Evolutionary conservation across 2,113 vertebrate genomes (phyloP), one percentile per base, ranked within the genome.

Genomic region (Acrocephalus arundinaceus): DNA sequence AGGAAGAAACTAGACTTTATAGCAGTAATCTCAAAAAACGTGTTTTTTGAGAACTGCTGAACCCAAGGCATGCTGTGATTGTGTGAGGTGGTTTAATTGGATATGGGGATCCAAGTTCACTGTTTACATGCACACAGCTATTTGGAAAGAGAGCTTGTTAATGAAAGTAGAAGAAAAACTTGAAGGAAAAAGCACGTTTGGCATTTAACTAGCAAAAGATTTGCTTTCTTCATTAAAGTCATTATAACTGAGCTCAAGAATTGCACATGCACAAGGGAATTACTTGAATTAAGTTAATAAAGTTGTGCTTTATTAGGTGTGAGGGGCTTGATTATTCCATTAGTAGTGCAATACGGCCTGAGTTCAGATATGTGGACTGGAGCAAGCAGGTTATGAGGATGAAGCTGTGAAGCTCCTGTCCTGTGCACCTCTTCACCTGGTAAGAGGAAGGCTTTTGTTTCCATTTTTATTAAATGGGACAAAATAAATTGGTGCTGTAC

Each of bases 161-260:
- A 91, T 86, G 83, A 78, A 93, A 78, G 28, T 8, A 81, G 68
- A 88, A 72, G 76, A 58, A 93, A 94, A 96, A 68, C 80, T 92
- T 78, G 11, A 75, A 93, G 76, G 67, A 93, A 78, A 75, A 86
- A 68, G 68, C 73, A 87, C 3, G 10, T 90, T 91, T 93, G 45
- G 76, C 65, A 87, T 70, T 95, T 96, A 95, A 95, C 76, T 89
- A 94, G 88, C 45, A 86, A 94, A 96, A 96, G 51, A 93, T 96
- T 91, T 92, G 92, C 92, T 79, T 90, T 96, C 88, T 87, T 94
- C 57, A 81, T 89, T 96, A 86, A 92, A 89, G 43, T 84, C 88
- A 58, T 96, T 96, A 92, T 84, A 93, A 86, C 68, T 7, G 11
- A 89, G 59, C 61, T 94, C 82, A 83, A 89, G 72, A 96, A 96